A percentile compares a stretch with the other conserved stretches of the same genome.
phyloP scores from a whole-genome alignment of 1,140 invertebrate genomes.

The Anastatus disparis region DNA sequence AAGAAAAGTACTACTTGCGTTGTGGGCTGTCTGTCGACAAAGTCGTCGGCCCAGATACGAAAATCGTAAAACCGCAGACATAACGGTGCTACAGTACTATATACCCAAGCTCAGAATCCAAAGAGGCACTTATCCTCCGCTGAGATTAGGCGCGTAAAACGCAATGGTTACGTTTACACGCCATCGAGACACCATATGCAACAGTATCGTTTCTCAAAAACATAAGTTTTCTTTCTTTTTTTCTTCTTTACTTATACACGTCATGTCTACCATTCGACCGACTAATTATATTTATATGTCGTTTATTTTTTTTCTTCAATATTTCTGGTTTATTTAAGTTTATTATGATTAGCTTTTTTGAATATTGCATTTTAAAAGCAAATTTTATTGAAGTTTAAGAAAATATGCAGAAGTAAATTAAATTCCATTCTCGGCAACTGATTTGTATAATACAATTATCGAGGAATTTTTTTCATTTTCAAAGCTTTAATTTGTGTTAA shows the following conservation, averaged over 20 bases:
- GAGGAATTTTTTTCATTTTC: no score
- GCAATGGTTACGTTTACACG: slow-evolving; percentile 48
- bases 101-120: slow-evolving; percentile 47
- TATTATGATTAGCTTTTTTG: no score
- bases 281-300: slow-evolving; percentile 12
- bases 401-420: no score
- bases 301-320: neutral
- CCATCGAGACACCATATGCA: slow-evolving; percentile 34
- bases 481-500: no score
- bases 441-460: no score
- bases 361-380: no score
- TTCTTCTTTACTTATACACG: no score
- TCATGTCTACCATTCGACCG: neutral
- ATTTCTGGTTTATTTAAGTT: no score
- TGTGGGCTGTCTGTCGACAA: slow-evolving; percentile 29
- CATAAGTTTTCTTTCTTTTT: neutral
- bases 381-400: no score
- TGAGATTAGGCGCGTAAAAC: slow-evolving; percentile 56
- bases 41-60: slow-evolving; percentile 53
- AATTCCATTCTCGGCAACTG: no score
- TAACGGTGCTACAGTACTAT: slow-evolving; percentile 51
- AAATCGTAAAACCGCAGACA: slow-evolving; percentile 57
- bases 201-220: slow-evolving; percentile 9
- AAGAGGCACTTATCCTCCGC: slow-evolving; percentile 51
- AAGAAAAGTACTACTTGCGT: slow-evolving; percentile 36